phyloP scores from a whole-genome alignment of 2,113 vertebrate species.

The Toxotes jaculatrix region DNA sequence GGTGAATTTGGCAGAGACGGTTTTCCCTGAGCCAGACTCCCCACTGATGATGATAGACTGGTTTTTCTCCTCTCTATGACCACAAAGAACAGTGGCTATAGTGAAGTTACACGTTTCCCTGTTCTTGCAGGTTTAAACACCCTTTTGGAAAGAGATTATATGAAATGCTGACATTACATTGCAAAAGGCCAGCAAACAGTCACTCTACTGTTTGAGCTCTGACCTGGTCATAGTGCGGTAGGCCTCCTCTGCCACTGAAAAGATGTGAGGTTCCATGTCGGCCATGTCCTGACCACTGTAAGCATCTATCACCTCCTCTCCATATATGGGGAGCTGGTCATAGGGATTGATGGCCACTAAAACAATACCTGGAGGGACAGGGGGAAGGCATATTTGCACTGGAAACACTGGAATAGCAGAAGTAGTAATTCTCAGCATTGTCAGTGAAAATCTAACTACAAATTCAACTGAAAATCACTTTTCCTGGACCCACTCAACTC shows the following conservation, averaged over 20 bases:
- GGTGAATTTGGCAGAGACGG: conserved; percentile 85
- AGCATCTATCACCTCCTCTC: conserved; percentile 87
- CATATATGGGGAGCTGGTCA: conserved; percentile 85
- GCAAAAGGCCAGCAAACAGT: not conserved
- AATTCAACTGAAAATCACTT: not conserved
- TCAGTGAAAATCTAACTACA: not conserved
- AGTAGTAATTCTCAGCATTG: not conserved
- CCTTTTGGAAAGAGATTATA: not conserved
- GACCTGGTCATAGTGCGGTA: conserved; percentile 87
- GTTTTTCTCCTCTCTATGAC: conserved; percentile 83
- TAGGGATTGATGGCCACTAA: conserved; percentile 87
- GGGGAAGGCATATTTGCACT: no score
- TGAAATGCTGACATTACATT: not conserved
- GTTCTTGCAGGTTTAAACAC: not conserved
- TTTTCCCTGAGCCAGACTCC: conserved; percentile 87
- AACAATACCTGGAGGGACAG: conserved; percentile 82
- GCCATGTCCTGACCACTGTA: conserved; percentile 86
- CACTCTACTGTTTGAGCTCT: conserved; percentile 4
- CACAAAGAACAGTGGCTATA: not conserved
- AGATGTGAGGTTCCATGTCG: conserved; percentile 88
- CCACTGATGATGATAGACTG: conserved; percentile 89
- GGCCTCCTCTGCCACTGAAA: conserved; percentile 86
- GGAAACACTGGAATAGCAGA: not conserved
- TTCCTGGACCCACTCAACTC: no score
- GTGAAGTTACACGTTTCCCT: not conserved